Percentiles rank a stretch among this genome's conserved stretches.
These are phyloP conservation scores for Cygnus olor DNA, from an alignment of 2,797 vertebrate genomes.

Conservation along the genomic window DNA sequence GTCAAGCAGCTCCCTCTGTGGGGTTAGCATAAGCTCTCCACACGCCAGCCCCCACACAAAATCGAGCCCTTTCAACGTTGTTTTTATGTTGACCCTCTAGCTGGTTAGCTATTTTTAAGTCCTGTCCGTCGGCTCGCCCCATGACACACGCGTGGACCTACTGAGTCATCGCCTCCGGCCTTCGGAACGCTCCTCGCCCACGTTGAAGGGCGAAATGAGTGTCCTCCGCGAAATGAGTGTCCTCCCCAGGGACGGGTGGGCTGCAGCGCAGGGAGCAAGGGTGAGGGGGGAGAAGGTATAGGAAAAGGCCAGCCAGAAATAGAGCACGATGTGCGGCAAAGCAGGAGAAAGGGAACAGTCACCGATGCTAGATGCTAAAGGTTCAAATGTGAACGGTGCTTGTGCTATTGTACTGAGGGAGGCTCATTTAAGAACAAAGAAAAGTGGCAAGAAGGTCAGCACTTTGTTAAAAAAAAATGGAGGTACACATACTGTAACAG, in stretches of 20 bases:
- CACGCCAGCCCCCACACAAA: not conserved
- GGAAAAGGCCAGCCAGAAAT: not conserved
- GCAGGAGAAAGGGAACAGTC: not conserved
- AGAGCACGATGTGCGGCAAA: rapidly evolving
- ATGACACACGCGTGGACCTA: not conserved
- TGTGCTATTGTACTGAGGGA: not conserved
- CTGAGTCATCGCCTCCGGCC: not conserved
- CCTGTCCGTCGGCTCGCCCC: rapidly evolving
- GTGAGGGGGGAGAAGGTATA: not conserved
- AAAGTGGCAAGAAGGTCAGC: not conserved
- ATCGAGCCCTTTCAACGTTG: not conserved
- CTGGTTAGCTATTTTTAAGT: rapidly evolving
- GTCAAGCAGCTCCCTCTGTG: too few species aligned
- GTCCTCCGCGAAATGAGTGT: too few species aligned
- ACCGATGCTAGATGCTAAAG: not conserved
- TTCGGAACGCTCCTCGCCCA: not conserved
- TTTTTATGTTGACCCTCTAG: rapidly evolving
- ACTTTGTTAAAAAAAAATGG: too few species aligned
- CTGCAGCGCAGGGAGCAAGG: rapidly evolving
- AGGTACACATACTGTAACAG: not conserved
- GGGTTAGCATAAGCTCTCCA: too few species aligned
- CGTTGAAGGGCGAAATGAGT: rapidly evolving
- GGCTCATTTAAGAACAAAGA: rapidly evolving
- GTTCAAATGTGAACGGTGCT: rapidly evolving
- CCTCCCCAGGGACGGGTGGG: not conserved